Base-by-base conservation (phyloP, 2,888 invertebrate genomes). In the Hirtodrosophila histrioides region DNA sequence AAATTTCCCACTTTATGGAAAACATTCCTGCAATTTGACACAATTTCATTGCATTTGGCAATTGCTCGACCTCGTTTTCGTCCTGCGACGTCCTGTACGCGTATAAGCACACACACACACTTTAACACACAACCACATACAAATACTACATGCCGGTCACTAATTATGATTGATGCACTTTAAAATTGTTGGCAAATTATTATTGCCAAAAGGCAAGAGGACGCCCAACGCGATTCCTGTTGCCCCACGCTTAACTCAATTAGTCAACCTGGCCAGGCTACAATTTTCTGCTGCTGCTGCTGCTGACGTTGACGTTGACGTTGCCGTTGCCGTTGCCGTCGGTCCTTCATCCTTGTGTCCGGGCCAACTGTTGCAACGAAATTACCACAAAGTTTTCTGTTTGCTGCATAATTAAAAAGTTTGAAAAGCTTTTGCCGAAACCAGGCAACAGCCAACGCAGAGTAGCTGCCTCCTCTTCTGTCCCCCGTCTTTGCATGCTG, bases 391-490 rank as follows among this genome's bases (percentile, higher is more conserved):
- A 85, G 77, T 84, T 85, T 86, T 85, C 84, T 86, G 86, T 85
- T 86, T 85, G 79, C 85, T 85, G 85, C 85, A 85, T 85, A 85
- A 85, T 85, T 85, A 85, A 85, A 85, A 85, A 86, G 86, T 85
- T 85, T 84, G 79, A 84, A 85, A 85, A 86, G 86, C 86, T 86
- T 84, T 81, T 77, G 83, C 83, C 80, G 78, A 85, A 83, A 86
- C 78, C 83, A 86, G 75, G 79, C 80, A 83, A 82, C 83, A 70
- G 56, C 44, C 73, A 69, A 46, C 73, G 48, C 27, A 51, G 37
- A 54, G 48, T 31, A 37, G 40, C 50, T 9, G 11, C 33, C 33
- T n/a, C 51, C 4, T 7, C 44, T 1, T 17, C 62, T 4, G 6
- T 11, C 8, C n/a, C 7, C 46, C 45, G 17, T 17, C 17, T 17